Base-by-base conservation (phyloP, 2,113 vertebrate species). In the Archocentrus centrarchus region DNA sequence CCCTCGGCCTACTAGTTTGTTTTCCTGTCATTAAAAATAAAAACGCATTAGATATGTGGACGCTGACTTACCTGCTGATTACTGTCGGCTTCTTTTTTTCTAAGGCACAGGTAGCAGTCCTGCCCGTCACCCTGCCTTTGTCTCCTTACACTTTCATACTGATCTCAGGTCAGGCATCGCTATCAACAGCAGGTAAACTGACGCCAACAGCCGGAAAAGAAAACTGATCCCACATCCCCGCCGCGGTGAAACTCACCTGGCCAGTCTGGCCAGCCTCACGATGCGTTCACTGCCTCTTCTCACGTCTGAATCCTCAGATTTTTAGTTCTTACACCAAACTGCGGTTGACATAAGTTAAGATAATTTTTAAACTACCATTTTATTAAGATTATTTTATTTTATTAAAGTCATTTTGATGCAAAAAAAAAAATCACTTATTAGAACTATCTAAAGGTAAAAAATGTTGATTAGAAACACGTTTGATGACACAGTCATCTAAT, bases 201-300 rank as follows among this genome's bases (percentile, higher is more conserved):
- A n/a, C 27, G 37, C 2, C 4, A 7, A 15, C 4, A 2, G 24
- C 22, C 5, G 3, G 44, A 4, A 62, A 1, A 22, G 27, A 24
- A 63, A 80, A 57, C 55, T 47, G 80, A 62, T 79, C 83, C 27
- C 39, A 75, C 35, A 82, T 59, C 53, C 2, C 22, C 1, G 4
- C 13, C 17, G 5, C 6, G 20, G 6, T 47, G 24, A 79, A 81
- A 90, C 92, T 90, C 88, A 88, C 90, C 87, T 77, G 81, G 20
- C 90, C 60, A 22, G 92, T 88, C 79, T 7, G 77, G 88, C 86
- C 82, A 15, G 90, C 68, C 75, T 37, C 20, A 3, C 18, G 87
- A 3, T 84, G 91, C 79, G 30, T 88, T 89, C 91, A 85, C 0
- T 0, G 77, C 11, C 66, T 35, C 7, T 55, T 24, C 39, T 22